Evolutionary conservation across 2,113 vertebrate species (phyloP).

Genomic region (Mastomys coucha): DNA sequence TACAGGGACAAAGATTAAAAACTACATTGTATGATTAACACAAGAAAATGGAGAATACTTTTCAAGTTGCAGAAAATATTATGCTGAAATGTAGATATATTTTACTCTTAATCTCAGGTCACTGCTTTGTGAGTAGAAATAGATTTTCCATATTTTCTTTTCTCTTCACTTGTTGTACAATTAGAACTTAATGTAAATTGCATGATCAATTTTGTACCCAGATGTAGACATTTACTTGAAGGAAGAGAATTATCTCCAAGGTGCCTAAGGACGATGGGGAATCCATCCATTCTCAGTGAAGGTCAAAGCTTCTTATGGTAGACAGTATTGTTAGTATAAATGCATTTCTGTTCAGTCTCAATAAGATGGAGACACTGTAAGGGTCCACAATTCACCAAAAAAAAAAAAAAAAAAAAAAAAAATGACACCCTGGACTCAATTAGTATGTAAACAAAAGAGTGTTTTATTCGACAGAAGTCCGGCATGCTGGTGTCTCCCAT

Average conservation of each 20-base stretch:
- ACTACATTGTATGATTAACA: not conserved
- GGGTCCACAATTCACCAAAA: too few relatives aligned
- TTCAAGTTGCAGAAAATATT: slow-evolving; percentile 44
- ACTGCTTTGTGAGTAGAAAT: not conserved
- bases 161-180: not conserved
- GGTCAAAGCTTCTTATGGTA: not conserved
- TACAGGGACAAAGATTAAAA: slow-evolving; percentile 21
- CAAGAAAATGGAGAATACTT: not conserved
- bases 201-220: not conserved
- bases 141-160: not conserved
- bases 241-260: slow-evolving; percentile 1
- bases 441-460: too few relatives aligned
- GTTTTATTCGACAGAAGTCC: too few relatives aligned
- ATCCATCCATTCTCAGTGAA: not conserved
- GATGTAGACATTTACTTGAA: not conserved
- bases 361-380: slow-evolving; percentile 6
- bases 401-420: too few relatives aligned
- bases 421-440: too few relatives aligned
- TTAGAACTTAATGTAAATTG: not conserved
- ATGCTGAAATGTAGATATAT: not conserved
- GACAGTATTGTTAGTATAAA: not conserved
- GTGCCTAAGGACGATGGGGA: not conserved
- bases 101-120: slow-evolving; percentile 52
- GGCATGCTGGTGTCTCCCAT: too few relatives aligned
- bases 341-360: slow-evolving; percentile 27